Evolutionary conservation across 2,888 invertebrate species (phyloP).

Genomic region (Endotricha flammealis): DNA sequence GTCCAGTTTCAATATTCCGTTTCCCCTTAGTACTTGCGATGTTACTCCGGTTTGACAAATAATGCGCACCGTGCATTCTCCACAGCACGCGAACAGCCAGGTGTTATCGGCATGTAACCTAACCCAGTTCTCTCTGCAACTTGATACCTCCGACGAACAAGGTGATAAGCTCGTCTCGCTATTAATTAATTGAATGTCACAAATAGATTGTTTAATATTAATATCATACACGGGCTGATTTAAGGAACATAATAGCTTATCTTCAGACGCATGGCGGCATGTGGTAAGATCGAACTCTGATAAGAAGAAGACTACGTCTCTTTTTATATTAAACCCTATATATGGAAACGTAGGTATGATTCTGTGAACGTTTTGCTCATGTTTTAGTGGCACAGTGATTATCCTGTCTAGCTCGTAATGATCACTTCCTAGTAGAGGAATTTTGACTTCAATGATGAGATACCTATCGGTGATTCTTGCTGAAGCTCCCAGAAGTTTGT

Average conservation of each 20-base stretch:
- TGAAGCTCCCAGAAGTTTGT: constrained; percentile 6
- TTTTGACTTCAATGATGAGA: constrained; percentile 5
- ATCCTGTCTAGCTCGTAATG: constrained; percentile 7
- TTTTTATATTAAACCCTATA: constrained; percentile 7
- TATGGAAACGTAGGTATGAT: constrained; percentile 4
- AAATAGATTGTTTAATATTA: constrained; percentile 9
- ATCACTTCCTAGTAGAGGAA: constrained; percentile 5
- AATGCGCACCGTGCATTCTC: not conserved
- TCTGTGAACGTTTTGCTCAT: not conserved
- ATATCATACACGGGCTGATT: constrained; percentile 6
- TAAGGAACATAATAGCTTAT: constrained; percentile 7
- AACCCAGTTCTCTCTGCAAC: not conserved
- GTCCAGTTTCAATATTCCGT: not conserved
- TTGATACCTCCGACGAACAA: not conserved
- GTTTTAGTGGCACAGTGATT: constrained; percentile 3
- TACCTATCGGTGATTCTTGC: constrained; percentile 6
- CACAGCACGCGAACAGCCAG: not conserved
- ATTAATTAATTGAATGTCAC: not conserved
- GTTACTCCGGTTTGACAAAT: not conserved
- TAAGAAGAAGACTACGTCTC: constrained; percentile 5
- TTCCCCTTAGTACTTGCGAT: not conserved
- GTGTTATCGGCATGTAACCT: not conserved
- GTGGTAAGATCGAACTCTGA: constrained; percentile 1
- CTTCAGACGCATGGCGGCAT: constrained; percentile 4
- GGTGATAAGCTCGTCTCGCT: not conserved